phyloP scores from a whole-genome alignment of 1,140 invertebrate genomes.

The Gryllus bimaculatus region DNA sequence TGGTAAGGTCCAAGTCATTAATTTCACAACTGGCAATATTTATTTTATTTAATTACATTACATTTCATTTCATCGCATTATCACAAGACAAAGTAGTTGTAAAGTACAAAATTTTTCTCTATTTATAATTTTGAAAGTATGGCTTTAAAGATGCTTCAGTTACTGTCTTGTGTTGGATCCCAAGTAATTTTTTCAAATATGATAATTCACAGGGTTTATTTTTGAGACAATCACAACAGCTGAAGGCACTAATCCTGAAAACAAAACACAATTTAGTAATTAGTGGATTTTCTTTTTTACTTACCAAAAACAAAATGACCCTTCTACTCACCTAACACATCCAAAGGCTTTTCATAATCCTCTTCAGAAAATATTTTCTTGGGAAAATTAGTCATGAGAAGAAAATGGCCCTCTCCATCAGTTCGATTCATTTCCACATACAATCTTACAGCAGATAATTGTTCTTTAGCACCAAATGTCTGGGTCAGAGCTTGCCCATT shows the following conservation, averaged over 20 bases:
- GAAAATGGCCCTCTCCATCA: constrained; percentile 53
- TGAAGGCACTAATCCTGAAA: not conserved
- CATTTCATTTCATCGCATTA: too few species aligned
- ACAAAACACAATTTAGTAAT: not conserved
- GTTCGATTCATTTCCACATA: constrained; percentile 70
- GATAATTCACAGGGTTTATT: too few species aligned
- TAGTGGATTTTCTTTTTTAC: not conserved
- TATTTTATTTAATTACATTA: too few species aligned
- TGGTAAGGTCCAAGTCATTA: too few species aligned
- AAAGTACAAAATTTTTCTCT: too few species aligned
- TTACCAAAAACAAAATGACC: not conserved
- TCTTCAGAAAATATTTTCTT: constrained; percentile 73
- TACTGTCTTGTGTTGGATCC: too few species aligned
- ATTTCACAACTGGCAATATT: too few species aligned
- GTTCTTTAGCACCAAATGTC: constrained; percentile 76
- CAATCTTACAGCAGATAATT: constrained; percentile 77
- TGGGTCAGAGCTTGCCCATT: constrained; percentile 60
- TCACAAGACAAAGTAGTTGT: too few species aligned
- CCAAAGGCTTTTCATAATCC: constrained; percentile 77
- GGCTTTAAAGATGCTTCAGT: too few species aligned
- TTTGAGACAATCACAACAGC: not conserved
- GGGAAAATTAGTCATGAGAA: constrained; percentile 79
- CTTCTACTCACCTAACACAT: constrained; percentile 63
- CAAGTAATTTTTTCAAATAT: too few species aligned
- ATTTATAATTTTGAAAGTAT: too few species aligned